phyloP scores from a whole-genome alignment of 1,140 invertebrate genomes.

The Sarcophaga bullata region DNA sequence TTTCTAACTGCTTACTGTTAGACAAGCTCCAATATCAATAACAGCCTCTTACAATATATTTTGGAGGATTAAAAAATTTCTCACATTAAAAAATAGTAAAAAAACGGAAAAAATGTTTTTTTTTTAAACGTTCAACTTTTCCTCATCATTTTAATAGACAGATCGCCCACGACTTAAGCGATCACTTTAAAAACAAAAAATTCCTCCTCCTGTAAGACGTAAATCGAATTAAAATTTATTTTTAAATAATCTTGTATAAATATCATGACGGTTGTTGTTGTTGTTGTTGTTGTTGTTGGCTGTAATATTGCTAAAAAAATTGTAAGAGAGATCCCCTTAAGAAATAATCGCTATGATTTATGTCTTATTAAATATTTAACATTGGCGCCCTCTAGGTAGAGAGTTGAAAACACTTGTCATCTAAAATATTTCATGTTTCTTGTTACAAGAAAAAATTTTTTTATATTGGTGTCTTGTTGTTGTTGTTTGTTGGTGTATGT shows the following conservation, averaged over 20 bases:
- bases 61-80: too few species aligned
- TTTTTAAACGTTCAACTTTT: not conserved
- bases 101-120: not conserved
- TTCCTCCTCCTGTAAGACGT: not conserved
- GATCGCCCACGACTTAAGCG: not conserved
- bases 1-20: too few species aligned
- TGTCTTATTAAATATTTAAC: conserved; percentile 27
- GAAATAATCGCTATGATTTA: conserved; percentile 16
- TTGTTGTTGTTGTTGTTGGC: too few species aligned
- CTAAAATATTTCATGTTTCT: conserved; percentile 19
- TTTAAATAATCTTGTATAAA: not conserved
- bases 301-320: not conserved
- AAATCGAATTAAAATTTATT: conserved; percentile 3
- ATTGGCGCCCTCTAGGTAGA: conserved; percentile 25
- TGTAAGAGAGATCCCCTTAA: not conserved
- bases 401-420: conserved; percentile 25
- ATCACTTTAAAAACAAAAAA: not conserved
- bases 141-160: not conserved
- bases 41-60: too few species aligned
- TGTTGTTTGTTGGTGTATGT: not conserved
- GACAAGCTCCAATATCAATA: too few species aligned
- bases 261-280: too few species aligned
- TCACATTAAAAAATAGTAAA: too few species aligned
- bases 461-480: not conserved
- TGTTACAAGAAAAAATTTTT: not conserved